Base-by-base conservation (phyloP, 1,140 invertebrate genomes). In the Caenorhabditis latens region DNA sequence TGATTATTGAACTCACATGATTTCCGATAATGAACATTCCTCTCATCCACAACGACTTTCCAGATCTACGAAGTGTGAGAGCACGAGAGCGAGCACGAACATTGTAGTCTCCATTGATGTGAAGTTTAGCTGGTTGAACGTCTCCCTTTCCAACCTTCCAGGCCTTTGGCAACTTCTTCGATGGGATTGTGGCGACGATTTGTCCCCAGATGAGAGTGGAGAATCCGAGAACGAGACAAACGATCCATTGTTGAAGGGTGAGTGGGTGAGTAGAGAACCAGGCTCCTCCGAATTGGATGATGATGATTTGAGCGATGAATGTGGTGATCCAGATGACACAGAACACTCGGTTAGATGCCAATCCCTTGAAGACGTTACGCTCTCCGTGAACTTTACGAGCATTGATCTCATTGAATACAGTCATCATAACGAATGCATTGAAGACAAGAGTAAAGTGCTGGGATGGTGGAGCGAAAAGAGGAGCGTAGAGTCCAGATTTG, bases 401-500 rank as follows among this genome's bases (percentile, higher is more conserved):
- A 94, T 99, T 99, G 92, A 99, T 97, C 94, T 99, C 98, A 95
- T 99, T 99, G 94, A 98, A 99, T 57, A 99, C 94, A 48, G 98
- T 99, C 98, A 99, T 99, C 96, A 99, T 97, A 71, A 99, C 98
- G 94, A 99, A 99, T 32, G 97, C 96, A 94, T 99, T 99, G 94
- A 99, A 99, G 93, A 99, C 98, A 91, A 99, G 96, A 19, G 98
- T 99, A 94, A 99, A 99, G 94, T 99, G 98, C 94, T 97, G 95
- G 65, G 96, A 95, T 58, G 97, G 97, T 88, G 95, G 95, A 48
- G 95, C 93, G 90, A 95, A 95, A 50, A 95, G 92, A 87, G 95
- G 94, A 84, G 95, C 95, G 58, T 94, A 94, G 71, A 95, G 94
- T 84, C 97, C 97, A 89, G 71, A 24, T 89, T 97, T 96, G 93